Percentiles rank a stretch among this genome's conserved stretches.
These are phyloP conservation scores for Harpagoxenus sublaevis DNA, from an alignment of 2,888 invertebrate species.

Conservation along the genomic window DNA sequence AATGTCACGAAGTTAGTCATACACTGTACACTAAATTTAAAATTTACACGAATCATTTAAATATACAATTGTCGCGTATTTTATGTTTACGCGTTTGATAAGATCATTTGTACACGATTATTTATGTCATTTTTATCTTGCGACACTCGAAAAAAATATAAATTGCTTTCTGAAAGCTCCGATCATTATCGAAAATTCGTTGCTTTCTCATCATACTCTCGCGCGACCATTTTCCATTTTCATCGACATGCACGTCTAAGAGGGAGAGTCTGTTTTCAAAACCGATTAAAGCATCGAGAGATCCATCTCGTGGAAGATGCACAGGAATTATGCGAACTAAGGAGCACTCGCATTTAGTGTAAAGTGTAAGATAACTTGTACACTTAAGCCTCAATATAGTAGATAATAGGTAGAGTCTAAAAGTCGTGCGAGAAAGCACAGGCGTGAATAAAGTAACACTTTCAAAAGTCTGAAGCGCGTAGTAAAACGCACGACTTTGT, in stretches of 20 bases:
- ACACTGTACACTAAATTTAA: constrained; percentile 81
- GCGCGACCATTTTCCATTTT: not conserved
- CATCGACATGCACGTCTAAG: not conserved
- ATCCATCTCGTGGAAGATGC: not conserved
- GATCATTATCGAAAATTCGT: constrained; percentile 45
- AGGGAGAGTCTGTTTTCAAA: constrained; percentile 30
- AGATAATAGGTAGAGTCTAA: constrained; percentile 77
- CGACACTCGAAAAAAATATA: constrained; percentile 20
- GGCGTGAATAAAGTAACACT: constrained; percentile 76
- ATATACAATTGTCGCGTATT: constrained; percentile 49
- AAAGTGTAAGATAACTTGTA: constrained; percentile 79
- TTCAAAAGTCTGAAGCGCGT: constrained; percentile 64
- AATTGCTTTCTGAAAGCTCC: constrained; percentile 41
- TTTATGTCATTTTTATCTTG: constrained; percentile 29
- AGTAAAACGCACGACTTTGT: constrained; percentile 56
- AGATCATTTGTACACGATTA: constrained; percentile 32
- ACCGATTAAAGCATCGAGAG: constrained; percentile 1
- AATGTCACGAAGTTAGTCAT: constrained; percentile 77
- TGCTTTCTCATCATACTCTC: not conserved
- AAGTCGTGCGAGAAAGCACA: constrained; percentile 77
- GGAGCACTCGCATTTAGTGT: constrained; percentile 75
- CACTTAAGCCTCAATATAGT: constrained; percentile 81
- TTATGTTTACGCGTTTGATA: constrained; percentile 41
- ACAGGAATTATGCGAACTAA: constrained; percentile 12
- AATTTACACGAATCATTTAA: constrained; percentile 68